A percentile compares a stretch with the other conserved stretches of the same genome.
Conservation (phyloP, 2,888 invertebrate genomes). For the Argyresthia goedartella region DNA sequence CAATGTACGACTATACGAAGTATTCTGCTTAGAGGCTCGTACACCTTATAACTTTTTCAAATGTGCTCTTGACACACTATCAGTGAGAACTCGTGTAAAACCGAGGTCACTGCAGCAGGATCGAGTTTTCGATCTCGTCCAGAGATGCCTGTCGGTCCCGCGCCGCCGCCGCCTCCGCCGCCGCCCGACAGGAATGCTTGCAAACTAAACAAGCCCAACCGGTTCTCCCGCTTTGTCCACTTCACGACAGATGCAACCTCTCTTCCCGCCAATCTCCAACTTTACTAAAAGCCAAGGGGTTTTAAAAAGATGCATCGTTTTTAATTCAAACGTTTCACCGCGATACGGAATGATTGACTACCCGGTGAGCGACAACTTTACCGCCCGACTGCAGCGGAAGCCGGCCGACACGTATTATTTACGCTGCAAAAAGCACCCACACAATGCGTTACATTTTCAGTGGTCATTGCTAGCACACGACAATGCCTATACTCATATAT, state of each 20-base stretch:
- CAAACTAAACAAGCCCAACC: conserved; percentile 66
- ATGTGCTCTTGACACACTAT: too few relatives aligned
- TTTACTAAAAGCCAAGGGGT: background rate
- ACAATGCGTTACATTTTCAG: conserved; percentile 24
- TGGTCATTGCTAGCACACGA: conserved; percentile 31
- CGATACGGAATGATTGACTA: conserved; percentile 10
- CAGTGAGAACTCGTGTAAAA: too few relatives aligned
- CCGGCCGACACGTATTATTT: conserved; percentile 17
- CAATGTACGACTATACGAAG: too few relatives aligned
- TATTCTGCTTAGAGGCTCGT: too few relatives aligned
- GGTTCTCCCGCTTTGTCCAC: conserved; percentile 52
- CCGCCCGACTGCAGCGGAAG: conserved; percentile 11
- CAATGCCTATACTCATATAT: conserved; percentile 34
- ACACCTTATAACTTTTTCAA: too few relatives aligned
- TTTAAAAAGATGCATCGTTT: too few relatives aligned
- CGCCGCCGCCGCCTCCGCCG: conserved; percentile 39
- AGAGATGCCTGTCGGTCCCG: conserved; percentile 45
- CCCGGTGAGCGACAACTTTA: conserved; percentile 16
- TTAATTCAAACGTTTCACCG: background rate
- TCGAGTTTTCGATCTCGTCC: conserved; percentile 7
- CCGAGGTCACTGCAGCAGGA: background rate
- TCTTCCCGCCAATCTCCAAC: conserved; percentile 1
- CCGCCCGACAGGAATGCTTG: conserved; percentile 60
- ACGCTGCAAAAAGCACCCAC: conserved; percentile 15
- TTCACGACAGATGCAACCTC: conserved; percentile 18